Base-by-base conservation (phyloP, 2,797 vertebrate genomes). In the Xenentodon cancila region DNA sequence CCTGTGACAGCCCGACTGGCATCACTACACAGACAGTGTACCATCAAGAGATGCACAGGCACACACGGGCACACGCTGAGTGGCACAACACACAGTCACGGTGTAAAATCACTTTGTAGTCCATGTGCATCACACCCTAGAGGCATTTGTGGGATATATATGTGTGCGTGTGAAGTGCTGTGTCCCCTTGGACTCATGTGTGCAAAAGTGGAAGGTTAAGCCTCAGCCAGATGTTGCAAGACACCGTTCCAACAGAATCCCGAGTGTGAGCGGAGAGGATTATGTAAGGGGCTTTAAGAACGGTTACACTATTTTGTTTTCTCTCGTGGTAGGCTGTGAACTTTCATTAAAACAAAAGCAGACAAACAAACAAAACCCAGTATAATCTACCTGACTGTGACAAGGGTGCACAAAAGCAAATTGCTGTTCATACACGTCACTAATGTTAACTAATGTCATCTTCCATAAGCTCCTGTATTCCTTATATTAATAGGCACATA, bases 21-120 rank as follows among this genome's bases (percentile, higher is more conserved):
- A 91, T 84, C 77, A 88, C 87, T 86, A 92, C 91, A 91, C 88
- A 91, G 82, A 43, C 74, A 1, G 46, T 73, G 81, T 71, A 81
- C 78, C 84, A 84, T 85, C 87, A 80, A 84, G 72, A 71, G 64
- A 81, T 71, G 72, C 61, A 73, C 81, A 83, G 68, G 54, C 81
- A 15, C 64, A 77, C 81, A 79, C 37, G 12, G 34, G 11, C 61
- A 78, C 81, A 79, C 32, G 73, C 69, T 73, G 19, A 59, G 77
- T 87, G 85, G 81, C 88, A 82, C 78, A 43, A 74, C 80, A 84
- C 81, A 70, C 71, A 59, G 89, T 90, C 87, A 62, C 86, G 86
- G 85, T 88, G 82, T 84, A 84, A 89, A 91, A 92, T 89, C 89
- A 91, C 88, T 92, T 93, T 93, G 90, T 89, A 88, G 88, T 85